Evolutionary conservation across 1,140 invertebrate genomes (phyloP).

Genomic region (Drosophila erecta): DNA sequence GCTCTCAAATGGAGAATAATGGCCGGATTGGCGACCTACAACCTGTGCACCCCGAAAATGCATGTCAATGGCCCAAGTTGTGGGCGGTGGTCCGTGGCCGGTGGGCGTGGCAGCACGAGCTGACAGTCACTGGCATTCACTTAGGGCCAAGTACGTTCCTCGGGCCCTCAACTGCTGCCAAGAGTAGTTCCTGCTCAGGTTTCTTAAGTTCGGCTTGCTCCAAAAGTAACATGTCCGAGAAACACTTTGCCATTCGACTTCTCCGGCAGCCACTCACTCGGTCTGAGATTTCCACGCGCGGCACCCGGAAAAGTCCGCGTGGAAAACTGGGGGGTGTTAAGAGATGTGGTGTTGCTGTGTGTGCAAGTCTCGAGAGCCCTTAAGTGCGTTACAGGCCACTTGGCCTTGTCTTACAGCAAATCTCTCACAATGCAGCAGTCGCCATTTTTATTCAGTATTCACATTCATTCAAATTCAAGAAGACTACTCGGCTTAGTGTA

Average conservation of each 20-base stretch:
- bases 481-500: conserved; percentile 54
- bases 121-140: conserved; percentile 48
- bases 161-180: conserved; percentile 18
- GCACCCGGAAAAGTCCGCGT: conserved; percentile 3
- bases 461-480: conserved; percentile 45
- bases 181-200: conserved; percentile 6
- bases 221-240: conserved; percentile 32
- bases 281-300: conserved; percentile 18
- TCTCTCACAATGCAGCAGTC: conserved; percentile 27
- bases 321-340: conserved; percentile 1
- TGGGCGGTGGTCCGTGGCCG: not conserved
- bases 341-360: conserved; percentile 6
- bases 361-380: conserved; percentile 44
- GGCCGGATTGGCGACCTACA: conserved; percentile 14
- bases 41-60: conserved; percentile 23
- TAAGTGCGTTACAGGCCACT: conserved; percentile 54
- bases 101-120: conserved; percentile 14
- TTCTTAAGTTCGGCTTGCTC: not conserved
- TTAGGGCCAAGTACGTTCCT: conserved; percentile 38
- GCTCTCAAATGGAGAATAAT: conserved; percentile 3
- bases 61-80: conserved; percentile 43
- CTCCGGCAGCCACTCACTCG: conserved; percentile 24
- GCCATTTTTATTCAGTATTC: conserved; percentile 26
- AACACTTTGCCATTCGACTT: conserved; percentile 46
- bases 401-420: conserved; percentile 44